Evolutionary conservation across 1,140 invertebrate species (phyloP).

Genomic region (Zaprionus gabonicus): DNA sequence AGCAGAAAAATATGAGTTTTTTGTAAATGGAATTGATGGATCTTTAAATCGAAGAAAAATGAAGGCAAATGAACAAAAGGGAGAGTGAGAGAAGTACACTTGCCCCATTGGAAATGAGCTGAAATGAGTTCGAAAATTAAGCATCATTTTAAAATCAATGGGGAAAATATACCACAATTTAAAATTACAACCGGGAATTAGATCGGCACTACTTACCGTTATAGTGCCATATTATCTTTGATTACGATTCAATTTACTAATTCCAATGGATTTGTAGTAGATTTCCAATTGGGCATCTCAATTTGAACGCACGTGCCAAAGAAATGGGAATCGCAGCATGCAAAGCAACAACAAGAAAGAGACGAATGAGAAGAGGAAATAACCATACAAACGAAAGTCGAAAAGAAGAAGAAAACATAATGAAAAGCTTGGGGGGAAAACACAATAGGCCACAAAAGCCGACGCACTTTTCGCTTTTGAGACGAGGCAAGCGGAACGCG

Average conservation of each 20-base stretch:
- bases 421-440: slow-evolving; percentile 33
- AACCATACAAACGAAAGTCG: slow-evolving; percentile 57
- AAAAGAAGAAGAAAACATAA: slow-evolving; percentile 36
- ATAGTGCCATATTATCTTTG: neutral
- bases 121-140: neutral
- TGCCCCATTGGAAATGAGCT: slow-evolving; percentile 41
- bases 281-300: slow-evolving; percentile 61
- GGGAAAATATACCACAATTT: neutral
- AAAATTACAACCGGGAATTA: neutral
- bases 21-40: slow-evolving; percentile 70
- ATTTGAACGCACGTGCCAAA: slow-evolving; percentile 60
- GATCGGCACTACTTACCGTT: neutral
- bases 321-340: slow-evolving; percentile 30
- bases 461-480: slow-evolving; percentile 76
- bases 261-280: slow-evolving; percentile 9
- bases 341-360: slow-evolving; percentile 39
- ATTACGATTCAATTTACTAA: neutral
- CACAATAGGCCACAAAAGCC: slow-evolving; percentile 40
- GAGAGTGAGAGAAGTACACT: neutral
- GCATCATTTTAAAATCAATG: neutral
- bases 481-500: slow-evolving; percentile 64
- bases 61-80: neutral
- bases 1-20: neutral
- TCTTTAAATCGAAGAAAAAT: slow-evolving; percentile 58
- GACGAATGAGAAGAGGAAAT: slow-evolving; percentile 22